Base-by-base conservation (phyloP, 2,888 invertebrate species). In the Erynnis tages region DNA sequence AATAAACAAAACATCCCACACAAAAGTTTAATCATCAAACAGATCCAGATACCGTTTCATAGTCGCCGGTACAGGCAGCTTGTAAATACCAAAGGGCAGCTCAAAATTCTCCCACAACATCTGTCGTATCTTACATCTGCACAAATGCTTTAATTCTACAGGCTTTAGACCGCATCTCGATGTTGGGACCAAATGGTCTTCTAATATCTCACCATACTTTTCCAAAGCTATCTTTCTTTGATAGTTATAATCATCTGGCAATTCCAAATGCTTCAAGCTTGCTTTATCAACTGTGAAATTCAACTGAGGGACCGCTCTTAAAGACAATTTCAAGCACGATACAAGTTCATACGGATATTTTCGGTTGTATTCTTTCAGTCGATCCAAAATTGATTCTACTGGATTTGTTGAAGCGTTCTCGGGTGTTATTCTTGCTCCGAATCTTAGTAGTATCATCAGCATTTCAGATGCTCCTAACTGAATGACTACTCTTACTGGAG, bases 391-490 rank as follows among this genome's bases (percentile, higher is more conserved):
- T 6, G 92, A 91, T 69, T 93, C 91, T 25, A 93, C 84, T 2
- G 93, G 92, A 40, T 93, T 91, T 0, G 91, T 90, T 0, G 92
- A 91, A 2, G 91, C 89, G 49, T 91, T 90, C 47, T 92, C 92
- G 1, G 88, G 79, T 45, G 89, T 88, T 5, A 93, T 89, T 58
- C 90, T 86, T 3, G 94, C 94, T 10, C 94, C 94, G 69, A 93
- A 93, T 76, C 94, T 86, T 38, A 96, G 80, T 55, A 96, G 85
- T 56, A 95, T 92, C 69, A 93, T 90, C 2, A 96, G 81, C 68
- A 95, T 93, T 72, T 96, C 95, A 2, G 95, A 92, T 6, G 93
- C 86, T 35, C 93, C 93, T 68, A 95, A 91, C 73, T 95, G 94
- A 56, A 94, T 87, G 0, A 94, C 93, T 0, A 96, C 93, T 68